Conservation (phyloP, 2,797 vertebrate genomes). For the Potorous gilbertii region DNA sequence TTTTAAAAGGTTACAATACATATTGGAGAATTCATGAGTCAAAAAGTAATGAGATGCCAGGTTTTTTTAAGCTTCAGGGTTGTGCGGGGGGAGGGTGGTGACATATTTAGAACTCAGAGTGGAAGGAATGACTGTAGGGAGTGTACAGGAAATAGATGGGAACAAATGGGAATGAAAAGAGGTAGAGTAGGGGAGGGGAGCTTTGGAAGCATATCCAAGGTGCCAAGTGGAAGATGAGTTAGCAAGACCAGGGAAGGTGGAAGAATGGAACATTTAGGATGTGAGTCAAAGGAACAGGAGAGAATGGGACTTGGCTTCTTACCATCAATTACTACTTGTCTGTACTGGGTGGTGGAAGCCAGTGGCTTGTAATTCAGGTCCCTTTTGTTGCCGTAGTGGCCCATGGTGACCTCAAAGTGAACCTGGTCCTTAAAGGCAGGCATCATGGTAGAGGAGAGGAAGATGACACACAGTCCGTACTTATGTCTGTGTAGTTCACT, state of each 20-base stretch:
- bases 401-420: constrained; percentile 84
- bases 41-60: neutral
- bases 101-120: neutral
- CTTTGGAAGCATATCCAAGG: neutral
- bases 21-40: neutral
- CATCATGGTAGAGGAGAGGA: constrained; percentile 84
- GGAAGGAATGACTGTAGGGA: neutral
- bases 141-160: neutral
- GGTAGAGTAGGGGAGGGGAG: neutral
- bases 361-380: constrained; percentile 81
- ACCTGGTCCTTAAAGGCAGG: constrained; percentile 74
- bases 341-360: constrained; percentile 77
- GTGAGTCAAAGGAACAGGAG: neutral
- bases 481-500: constrained; percentile 62
- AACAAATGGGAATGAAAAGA: neutral
- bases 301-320: constrained; percentile 40
- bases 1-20: neutral
- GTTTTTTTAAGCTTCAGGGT: neutral
- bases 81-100: accelerated
- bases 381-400: constrained; percentile 79
- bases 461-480: constrained; percentile 82
- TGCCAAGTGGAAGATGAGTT: neutral
- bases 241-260: neutral
- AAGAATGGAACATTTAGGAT: neutral
- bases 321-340: constrained; percentile 80